Evolutionary conservation across 1,140 invertebrate genomes (phyloP).

Genomic region (Muscidifurax raptorellus): DNA sequence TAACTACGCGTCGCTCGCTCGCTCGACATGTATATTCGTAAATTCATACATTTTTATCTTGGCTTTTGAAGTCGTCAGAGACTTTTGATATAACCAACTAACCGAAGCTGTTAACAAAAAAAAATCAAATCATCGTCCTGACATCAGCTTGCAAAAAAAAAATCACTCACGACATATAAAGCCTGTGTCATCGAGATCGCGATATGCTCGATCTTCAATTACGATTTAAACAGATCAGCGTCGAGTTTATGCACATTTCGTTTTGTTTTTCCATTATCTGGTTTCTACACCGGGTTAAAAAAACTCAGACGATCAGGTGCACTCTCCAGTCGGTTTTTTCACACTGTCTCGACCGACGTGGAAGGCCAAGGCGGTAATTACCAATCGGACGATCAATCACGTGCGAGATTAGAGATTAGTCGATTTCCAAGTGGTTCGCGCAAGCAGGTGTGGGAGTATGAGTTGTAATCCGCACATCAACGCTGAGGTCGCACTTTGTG

Average conservation of each 20-base stretch:
- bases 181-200: not conserved
- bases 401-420: constrained; percentile 37
- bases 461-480: constrained; percentile 18
- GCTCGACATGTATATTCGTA: not conserved
- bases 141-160: not conserved
- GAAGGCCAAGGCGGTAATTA: constrained; percentile 36
- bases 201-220: not conserved
- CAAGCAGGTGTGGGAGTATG: not conserved
- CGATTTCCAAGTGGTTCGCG: constrained; percentile 12
- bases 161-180: not conserved
- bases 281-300: not conserved
- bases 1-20: not conserved
- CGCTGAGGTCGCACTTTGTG: constrained; percentile 1
- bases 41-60: not conserved
- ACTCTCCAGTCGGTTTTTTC: too few relatives aligned
- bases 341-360: not conserved
- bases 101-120: not conserved
- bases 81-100: not conserved
- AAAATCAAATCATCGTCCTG: not conserved
- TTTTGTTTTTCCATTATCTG: not conserved
- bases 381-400: constrained; percentile 44
- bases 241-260: not conserved
- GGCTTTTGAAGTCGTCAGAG: not conserved
- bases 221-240: not conserved
- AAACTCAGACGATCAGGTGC: not conserved